These are phyloP conservation scores for Choristoneura fumiferana DNA, from an alignment of 1,140 invertebrate genomes.

Conservation along the genomic window DNA sequence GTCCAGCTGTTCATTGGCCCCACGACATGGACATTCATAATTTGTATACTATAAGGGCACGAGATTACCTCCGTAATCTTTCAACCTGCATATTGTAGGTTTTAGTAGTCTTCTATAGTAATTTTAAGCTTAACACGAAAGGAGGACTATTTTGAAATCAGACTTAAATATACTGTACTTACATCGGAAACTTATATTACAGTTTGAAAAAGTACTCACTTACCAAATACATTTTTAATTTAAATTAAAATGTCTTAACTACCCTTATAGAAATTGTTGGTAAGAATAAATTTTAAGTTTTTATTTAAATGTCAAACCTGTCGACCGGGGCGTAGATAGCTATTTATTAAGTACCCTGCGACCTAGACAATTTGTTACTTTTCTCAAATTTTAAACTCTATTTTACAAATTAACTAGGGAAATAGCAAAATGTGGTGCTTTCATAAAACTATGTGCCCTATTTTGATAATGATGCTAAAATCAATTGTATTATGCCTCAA, in stretches of 20 bases:
- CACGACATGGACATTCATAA: slow-evolving; percentile 34
- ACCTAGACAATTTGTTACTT: not conserved
- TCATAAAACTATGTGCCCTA: slow-evolving; percentile 19
- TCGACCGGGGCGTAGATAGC: not conserved
- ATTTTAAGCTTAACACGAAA: slow-evolving; percentile 26
- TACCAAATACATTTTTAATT: not conserved
- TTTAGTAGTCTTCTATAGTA: slow-evolving; percentile 28
- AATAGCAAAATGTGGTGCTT: slow-evolving; percentile 14
- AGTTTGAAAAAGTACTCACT: slow-evolving; percentile 1
- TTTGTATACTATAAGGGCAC: slow-evolving; percentile 48
- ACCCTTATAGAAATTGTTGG: not conserved
- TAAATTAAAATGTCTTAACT: too few relatives aligned
- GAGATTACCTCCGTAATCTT: slow-evolving; percentile 38
- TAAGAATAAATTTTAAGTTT: not conserved
- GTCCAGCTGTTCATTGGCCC: too few relatives aligned
- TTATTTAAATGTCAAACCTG: slow-evolving; percentile 20
- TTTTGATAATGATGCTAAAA: slow-evolving; percentile 16
- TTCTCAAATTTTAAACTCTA: slow-evolving; percentile 7
- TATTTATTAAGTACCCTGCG: too few relatives aligned
- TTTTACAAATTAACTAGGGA: slow-evolving; percentile 12
- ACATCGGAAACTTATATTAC: not conserved
- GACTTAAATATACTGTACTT: not conserved
- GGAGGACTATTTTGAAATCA: slow-evolving; percentile 21
- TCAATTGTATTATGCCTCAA: slow-evolving; percentile 13
- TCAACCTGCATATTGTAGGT: slow-evolving; percentile 72